phyloP scores from a whole-genome alignment of 1,140 invertebrate species.

The Heliconius congener region DNA sequence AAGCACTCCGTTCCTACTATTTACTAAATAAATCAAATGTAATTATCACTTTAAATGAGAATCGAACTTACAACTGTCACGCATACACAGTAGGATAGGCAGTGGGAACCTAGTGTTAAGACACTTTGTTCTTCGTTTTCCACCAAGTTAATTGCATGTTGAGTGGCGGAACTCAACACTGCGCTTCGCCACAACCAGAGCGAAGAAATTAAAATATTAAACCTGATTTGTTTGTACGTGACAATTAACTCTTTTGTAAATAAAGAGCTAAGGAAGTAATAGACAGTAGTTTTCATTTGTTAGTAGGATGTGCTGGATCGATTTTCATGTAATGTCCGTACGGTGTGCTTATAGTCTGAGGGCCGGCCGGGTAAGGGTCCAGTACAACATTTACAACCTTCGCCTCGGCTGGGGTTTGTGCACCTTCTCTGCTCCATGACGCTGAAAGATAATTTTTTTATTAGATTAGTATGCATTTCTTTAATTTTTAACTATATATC shows the following conservation, averaged over 20 bases:
- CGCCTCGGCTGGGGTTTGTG: conserved; percentile 30
- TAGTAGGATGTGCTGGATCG: conserved; percentile 29
- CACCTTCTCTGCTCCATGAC: conserved; percentile 57
- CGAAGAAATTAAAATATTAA: too few relatives aligned
- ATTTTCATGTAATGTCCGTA: conserved; percentile 74
- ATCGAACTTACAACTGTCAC: too few relatives aligned
- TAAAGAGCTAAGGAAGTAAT: not conserved
- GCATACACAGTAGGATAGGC: too few relatives aligned
- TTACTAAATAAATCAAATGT: too few relatives aligned
- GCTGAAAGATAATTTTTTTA: conserved; percentile 44
- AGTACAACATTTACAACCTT: conserved; percentile 46
- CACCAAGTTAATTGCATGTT: not conserved
- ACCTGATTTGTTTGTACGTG: not conserved
- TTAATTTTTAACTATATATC: not conserved
- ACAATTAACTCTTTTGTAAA: not conserved
- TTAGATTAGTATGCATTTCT: not conserved
- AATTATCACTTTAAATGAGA: too few relatives aligned
- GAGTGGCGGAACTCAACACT: too few relatives aligned
- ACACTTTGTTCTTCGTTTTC: too few relatives aligned
- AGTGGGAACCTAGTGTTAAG: too few relatives aligned
- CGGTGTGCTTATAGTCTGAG: conserved; percentile 72
- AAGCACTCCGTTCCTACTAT: too few relatives aligned
- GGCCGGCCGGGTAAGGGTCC: conserved; percentile 57
- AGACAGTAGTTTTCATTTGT: not conserved
- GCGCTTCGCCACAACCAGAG: too few relatives aligned